phyloP scores from a whole-genome alignment of 1,140 invertebrate genomes.

The Hyphantria cunea region DNA sequence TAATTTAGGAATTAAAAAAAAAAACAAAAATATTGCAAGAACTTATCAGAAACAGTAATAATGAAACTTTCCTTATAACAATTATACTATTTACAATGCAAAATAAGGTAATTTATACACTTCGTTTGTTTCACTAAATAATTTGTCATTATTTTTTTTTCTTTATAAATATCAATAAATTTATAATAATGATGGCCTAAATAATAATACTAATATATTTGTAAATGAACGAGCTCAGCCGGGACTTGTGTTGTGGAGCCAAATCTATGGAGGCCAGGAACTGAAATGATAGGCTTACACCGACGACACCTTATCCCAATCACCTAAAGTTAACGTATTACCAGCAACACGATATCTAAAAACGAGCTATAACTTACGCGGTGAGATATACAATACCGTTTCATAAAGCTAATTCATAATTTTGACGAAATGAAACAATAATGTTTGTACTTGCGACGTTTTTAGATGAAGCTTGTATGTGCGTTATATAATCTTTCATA shows the following conservation, averaged over 20 bases:
- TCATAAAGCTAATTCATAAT: slow-evolving; percentile 49
- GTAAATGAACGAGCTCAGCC: slow-evolving; percentile 39
- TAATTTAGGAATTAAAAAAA: slow-evolving; percentile 42
- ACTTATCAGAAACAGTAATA: slow-evolving; percentile 65
- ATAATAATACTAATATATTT: slow-evolving; percentile 72
- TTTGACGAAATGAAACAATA: slow-evolving; percentile 40
- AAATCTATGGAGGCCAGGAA: neutral
- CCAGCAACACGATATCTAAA: slow-evolving; percentile 55
- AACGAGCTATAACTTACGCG: slow-evolving; percentile 64
- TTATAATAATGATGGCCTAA: slow-evolving; percentile 66
- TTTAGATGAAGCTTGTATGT: slow-evolving; percentile 53
- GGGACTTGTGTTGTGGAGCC: slow-evolving; percentile 30
- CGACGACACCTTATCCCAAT: slow-evolving; percentile 35
- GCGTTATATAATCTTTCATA: slow-evolving; percentile 38
- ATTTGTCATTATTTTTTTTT: slow-evolving; percentile 72
- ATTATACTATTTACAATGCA: slow-evolving; percentile 77
- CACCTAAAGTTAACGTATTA: slow-evolving; percentile 51
- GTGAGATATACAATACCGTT: slow-evolving; percentile 65
- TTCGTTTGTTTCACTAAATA: slow-evolving; percentile 62
- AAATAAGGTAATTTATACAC: slow-evolving; percentile 69
- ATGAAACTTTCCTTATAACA: slow-evolving; percentile 53
- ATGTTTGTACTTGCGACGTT: slow-evolving; percentile 56
- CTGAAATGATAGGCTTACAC: slow-evolving; percentile 26
- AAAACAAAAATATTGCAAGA: slow-evolving; percentile 60
- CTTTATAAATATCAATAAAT: slow-evolving; percentile 74